A percentile compares a stretch with the other conserved stretches of the same genome.
phyloP scores from a whole-genome alignment of 2,113 vertebrate species.

The Trichechus manatus region DNA sequence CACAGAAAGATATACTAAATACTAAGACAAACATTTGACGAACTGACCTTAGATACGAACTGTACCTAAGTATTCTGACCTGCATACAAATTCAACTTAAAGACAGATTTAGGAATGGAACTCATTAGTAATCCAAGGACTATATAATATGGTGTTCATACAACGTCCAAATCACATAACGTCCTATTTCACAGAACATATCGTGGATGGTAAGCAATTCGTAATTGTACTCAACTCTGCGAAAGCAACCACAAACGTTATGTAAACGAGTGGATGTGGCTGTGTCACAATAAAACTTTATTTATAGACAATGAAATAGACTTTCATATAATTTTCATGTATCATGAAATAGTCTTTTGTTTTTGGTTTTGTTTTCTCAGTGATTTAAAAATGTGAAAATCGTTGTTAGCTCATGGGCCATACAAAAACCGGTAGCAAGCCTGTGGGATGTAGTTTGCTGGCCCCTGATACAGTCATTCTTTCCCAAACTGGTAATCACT shows the following conservation, averaged over 20 bases:
- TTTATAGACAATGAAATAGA: neutral
- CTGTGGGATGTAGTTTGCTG: neutral
- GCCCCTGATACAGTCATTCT: neutral
- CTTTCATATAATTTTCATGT: neutral
- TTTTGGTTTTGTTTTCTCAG: neutral
- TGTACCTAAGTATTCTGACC: too few relatives aligned
- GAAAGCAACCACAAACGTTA: neutral
- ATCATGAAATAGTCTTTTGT: neutral
- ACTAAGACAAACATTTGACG: too few relatives aligned
- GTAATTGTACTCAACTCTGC: neutral
- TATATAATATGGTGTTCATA: too few relatives aligned
- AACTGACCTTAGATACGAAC: too few relatives aligned
- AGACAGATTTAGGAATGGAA: too few relatives aligned
- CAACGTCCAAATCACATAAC: too few relatives aligned
- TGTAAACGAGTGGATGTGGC: neutral
- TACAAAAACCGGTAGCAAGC: neutral
- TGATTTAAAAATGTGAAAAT: neutral
- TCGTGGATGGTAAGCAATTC: too few relatives aligned
- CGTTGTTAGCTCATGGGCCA: neutral
- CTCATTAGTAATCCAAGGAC: too few relatives aligned
- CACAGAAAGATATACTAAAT: too few relatives aligned
- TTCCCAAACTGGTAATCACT: neutral
- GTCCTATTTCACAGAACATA: too few relatives aligned
- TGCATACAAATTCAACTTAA: too few relatives aligned
- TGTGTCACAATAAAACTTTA: neutral